A percentile compares a stretch with the other conserved stretches of the same genome.
Conservation (phyloP, 2,888 invertebrate species). For the Rotaria macrura region DNA sequence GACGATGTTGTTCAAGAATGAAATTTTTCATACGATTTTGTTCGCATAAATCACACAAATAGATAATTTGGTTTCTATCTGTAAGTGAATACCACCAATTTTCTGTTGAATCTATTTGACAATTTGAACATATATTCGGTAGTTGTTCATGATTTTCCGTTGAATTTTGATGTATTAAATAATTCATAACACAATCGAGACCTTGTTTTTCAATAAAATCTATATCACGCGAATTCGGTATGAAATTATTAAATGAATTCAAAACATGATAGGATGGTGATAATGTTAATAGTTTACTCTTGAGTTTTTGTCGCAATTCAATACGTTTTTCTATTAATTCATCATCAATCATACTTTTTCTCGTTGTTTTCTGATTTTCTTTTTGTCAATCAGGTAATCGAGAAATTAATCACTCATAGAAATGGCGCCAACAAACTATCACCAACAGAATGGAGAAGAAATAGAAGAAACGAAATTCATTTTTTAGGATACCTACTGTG, state of each 20-base stretch:
- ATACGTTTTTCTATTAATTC: not conserved
- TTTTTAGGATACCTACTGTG: no score
- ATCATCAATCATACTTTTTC: not conserved
- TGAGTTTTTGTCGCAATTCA: not conserved
- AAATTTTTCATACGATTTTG: not conserved
- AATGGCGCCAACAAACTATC: not conserved
- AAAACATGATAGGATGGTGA: not conserved
- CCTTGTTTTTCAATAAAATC: not conserved
- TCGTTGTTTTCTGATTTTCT: not conserved
- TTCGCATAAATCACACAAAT: not conserved
- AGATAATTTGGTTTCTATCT: not conserved
- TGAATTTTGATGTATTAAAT: not conserved
- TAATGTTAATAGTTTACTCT: not conserved
- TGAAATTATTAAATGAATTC: not conserved
- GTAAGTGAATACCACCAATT: not conserved
- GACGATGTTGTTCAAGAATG: not conserved
- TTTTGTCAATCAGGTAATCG: no score
- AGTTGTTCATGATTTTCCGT: not conserved
- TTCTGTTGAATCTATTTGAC: not conserved
- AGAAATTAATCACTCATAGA: not conserved
- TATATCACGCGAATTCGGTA: not conserved
- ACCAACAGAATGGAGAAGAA: not conserved
- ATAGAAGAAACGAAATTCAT: no score
- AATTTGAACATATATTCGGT: not conserved
- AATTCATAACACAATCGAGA: not conserved